Evolutionary conservation across 2,797 vertebrate species (phyloP), one percentile per base, ranked within the genome.

Genomic region (Remorina albescens): DNA sequence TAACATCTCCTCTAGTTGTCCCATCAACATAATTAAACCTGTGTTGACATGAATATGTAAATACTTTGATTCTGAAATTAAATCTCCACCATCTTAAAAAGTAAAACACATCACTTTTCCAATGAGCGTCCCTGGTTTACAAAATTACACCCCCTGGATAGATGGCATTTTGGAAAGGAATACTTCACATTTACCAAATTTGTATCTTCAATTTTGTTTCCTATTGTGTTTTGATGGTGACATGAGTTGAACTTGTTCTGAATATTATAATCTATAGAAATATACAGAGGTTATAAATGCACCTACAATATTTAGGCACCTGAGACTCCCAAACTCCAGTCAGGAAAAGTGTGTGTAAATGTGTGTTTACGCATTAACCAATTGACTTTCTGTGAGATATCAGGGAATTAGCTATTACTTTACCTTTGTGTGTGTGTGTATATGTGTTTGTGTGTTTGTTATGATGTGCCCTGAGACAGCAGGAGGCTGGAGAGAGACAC

Each of bases 381-480:
- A 71, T 42, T 78, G 51, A 26, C 39, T 39, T 42, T 78, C 23
- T 64, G 55, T 69, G 60, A 73, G 32, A 57, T 66, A 71, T 51
- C 11, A 34, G 60, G 36, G 65, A 84, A 77, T 80, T 59, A 73
- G 51, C 57, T 73, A 60, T 80, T 46, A 55, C n/a, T n/a, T 68
- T 25, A 74, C 65, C 55, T 74, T 25, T 68, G 19, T 2, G 58
- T 25, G 44, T 66, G 62, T 76, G 69, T 87, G 26, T 60, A 15
- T 42, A 18, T 68, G 50, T 61, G 34, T 61, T 49, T 74, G 41
- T 67, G 61, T 83, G 51, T 85, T 62, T 90, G 56, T 86, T 61
- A 79, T 63, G 83, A 57, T 84, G 70, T 68, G 94, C 90, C 93
- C 93, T 94, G 93, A 95, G 92, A 91, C 86, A 89, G 83, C 88